Evolutionary conservation across 2,797 vertebrate species (phyloP).

Genomic region (Argya squamiceps): DNA sequence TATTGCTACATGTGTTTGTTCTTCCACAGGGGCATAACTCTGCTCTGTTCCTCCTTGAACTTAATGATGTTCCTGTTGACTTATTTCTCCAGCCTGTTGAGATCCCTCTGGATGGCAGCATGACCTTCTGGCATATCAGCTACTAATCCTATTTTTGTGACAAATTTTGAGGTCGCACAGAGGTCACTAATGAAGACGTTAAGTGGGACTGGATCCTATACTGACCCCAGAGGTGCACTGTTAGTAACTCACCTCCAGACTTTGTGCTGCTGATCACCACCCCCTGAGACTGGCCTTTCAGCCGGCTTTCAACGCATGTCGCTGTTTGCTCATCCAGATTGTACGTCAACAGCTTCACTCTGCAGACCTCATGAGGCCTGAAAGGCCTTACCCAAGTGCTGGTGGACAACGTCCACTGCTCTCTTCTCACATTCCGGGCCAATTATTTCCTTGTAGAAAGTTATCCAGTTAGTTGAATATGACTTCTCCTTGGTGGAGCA

Average conservation of each 20-base stretch:
- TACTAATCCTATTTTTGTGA: neutral
- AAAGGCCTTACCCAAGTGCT: neutral
- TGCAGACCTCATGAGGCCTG: neutral
- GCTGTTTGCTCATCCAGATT: neutral
- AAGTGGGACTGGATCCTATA: neutral
- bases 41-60: neutral
- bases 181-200: neutral
- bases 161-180: neutral
- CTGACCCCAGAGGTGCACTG: neutral
- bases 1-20: too few relatives aligned
- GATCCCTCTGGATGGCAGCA: neutral
- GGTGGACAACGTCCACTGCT: neutral
- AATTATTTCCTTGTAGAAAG: neutral
- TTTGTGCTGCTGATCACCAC: neutral
- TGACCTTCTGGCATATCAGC: neutral
- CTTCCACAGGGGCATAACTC: neutral
- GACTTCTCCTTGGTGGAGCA: neutral
- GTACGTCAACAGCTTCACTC: neutral
- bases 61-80: neutral
- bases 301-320: neutral
- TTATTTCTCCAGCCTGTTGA: neutral
- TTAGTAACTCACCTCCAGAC: accelerated
- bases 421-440: neutral
- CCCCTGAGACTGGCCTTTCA: neutral
- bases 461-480: neutral